Conservation (phyloP, 2,113 vertebrate species). For the Spheniscus mendiculus region DNA sequence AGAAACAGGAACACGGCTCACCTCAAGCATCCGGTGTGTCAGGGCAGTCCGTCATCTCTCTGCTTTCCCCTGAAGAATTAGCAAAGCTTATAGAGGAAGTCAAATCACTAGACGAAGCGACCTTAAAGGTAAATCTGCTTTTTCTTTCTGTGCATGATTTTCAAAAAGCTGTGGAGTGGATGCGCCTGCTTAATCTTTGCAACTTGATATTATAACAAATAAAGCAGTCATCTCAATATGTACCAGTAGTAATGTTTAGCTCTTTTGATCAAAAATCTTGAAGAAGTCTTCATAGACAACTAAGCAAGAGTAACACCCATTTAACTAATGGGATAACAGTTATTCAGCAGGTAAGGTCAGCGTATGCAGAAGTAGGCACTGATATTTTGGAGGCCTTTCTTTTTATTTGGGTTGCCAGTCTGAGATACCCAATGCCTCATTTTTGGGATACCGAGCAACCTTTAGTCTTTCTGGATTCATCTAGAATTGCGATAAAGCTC, state of each 20-base stretch:
- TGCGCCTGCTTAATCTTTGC: background rate
- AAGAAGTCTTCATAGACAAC: background rate
- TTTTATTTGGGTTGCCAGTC: background rate
- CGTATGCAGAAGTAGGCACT: background rate
- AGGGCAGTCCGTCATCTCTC: slow-evolving; percentile 86
- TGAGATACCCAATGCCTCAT: background rate
- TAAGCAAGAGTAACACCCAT: background rate
- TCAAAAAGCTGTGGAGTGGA: background rate
- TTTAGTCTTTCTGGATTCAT: background rate
- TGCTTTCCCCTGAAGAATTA: slow-evolving; percentile 85
- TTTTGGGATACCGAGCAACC: background rate
- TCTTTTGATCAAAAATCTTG: background rate
- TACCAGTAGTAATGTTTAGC: background rate
- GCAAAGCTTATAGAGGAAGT: slow-evolving; percentile 87
- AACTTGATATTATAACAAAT: background rate
- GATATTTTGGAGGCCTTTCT: background rate
- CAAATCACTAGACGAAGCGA: slow-evolving; percentile 83
- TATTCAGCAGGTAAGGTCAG: background rate
- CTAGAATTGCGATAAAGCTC: background rate
- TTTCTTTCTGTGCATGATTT: background rate
- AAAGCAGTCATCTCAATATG: background rate
- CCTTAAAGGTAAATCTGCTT: slow-evolving; percentile 80
- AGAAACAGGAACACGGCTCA: background rate
- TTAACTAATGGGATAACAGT: background rate
- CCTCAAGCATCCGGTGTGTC: slow-evolving; percentile 41